A percentile compares a stretch with the other conserved stretches of the same genome.
Conservation (phyloP, 2,888 invertebrate species). For the Mayetiola destructor region DNA sequence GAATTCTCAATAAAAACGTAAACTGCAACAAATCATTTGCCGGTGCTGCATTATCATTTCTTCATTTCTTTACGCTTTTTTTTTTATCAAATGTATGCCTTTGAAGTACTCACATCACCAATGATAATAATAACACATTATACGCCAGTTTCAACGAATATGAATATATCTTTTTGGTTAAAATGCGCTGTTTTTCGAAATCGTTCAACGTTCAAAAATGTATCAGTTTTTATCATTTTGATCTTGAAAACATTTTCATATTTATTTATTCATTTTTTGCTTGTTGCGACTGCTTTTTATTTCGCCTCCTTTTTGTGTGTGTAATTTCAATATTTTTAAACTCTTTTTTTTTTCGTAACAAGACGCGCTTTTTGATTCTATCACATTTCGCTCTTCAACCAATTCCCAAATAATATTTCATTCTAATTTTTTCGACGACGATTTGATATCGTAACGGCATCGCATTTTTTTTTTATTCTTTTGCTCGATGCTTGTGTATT, state of each 20-base stretch:
- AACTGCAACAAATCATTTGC: slow-evolving; percentile 4
- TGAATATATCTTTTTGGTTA: too few relatives aligned
- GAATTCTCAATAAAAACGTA: not conserved
- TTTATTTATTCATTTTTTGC: not conserved
- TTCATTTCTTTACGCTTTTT: too few relatives aligned
- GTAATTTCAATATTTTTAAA: not conserved
- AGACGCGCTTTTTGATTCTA: not conserved
- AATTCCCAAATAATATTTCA: not conserved
- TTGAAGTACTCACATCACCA: too few relatives aligned
- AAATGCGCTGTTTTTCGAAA: too few relatives aligned
- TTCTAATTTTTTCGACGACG: not conserved
- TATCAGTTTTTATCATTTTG: too few relatives aligned
- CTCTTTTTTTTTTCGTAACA: not conserved
- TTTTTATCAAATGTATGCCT: too few relatives aligned
- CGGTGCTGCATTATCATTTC: slow-evolving; percentile 9
- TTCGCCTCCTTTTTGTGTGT: not conserved
- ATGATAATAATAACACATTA: too few relatives aligned
- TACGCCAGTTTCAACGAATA: too few relatives aligned
- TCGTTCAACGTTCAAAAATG: too few relatives aligned
- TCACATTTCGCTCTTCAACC: not conserved
- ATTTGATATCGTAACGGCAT: slow-evolving; percentile 5
- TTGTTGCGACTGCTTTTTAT: not conserved
- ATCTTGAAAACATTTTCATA: slow-evolving; percentile 6
- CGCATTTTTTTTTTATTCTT: not conserved
- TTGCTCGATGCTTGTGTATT: too few relatives aligned